These are phyloP conservation scores for Pelecanoides urinatrix DNA, from an alignment of 2,113 vertebrate genomes.

Conservation along the genomic window DNA sequence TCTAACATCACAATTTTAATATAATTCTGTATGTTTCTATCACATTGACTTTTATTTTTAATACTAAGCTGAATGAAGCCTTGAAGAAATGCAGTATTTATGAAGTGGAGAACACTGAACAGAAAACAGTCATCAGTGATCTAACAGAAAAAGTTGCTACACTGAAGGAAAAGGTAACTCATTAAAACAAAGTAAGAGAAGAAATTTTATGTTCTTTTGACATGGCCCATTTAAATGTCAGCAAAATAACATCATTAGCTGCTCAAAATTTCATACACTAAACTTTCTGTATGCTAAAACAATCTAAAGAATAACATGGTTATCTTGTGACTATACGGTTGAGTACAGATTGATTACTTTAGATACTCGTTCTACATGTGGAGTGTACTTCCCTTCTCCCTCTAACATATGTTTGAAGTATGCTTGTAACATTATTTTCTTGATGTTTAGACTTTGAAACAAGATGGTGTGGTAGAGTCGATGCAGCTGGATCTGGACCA, in stretches of 20 bases:
- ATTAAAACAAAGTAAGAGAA: background rate
- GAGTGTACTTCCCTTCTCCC: background rate
- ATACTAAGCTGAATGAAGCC: slow-evolving; percentile 74
- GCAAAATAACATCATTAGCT: background rate
- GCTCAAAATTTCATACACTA: background rate
- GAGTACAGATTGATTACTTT: background rate
- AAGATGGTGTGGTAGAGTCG: slow-evolving; percentile 75
- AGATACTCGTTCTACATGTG: accelerated
- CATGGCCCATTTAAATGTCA: background rate
- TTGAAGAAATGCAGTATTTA: slow-evolving; percentile 72
- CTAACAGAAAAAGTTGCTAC: slow-evolving; percentile 77
- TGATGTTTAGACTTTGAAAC: slow-evolving; percentile 70
- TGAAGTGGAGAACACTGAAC: slow-evolving; percentile 75
- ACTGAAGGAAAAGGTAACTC: slow-evolving; percentile 85
- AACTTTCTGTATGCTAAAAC: background rate
- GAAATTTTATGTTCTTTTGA: background rate
- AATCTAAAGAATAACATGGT: background rate
- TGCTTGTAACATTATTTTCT: background rate
- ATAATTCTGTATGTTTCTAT: background rate
- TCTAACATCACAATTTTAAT: background rate
- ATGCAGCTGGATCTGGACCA: slow-evolving; percentile 85
- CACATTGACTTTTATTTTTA: background rate
- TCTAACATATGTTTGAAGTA: background rate
- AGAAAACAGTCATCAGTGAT: slow-evolving; percentile 77
- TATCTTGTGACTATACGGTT: background rate